phyloP scores from a whole-genome alignment of 2,888 invertebrate genomes.

The Dysmachus trigonus region DNA sequence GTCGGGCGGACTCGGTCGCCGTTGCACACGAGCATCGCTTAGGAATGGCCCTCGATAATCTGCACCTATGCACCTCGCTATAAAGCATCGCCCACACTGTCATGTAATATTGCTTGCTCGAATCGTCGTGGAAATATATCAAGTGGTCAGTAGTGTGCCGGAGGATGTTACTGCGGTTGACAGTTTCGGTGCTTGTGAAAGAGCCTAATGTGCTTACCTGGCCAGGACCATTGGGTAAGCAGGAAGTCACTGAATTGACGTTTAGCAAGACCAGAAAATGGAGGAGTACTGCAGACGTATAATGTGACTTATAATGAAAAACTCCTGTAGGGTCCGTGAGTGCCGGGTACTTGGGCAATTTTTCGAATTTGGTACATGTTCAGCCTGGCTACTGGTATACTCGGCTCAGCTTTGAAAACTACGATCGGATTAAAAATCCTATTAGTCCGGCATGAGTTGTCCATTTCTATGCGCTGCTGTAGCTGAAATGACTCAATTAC shows the following conservation, averaged over 20 bases:
- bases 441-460: neutral
- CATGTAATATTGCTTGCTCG: slow-evolving; percentile 53
- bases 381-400: neutral
- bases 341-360: neutral
- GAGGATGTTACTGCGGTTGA: slow-evolving; percentile 49
- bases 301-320: neutral
- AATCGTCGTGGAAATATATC: slow-evolving; percentile 53
- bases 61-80: slow-evolving; percentile 45
- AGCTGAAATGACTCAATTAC: slow-evolving; percentile 23
- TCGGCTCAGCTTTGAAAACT: neutral
- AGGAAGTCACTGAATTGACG: slow-evolving; percentile 34
- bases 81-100: slow-evolving; percentile 53
- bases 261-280: slow-evolving; percentile 13
- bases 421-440: neutral
- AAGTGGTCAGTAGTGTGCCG: slow-evolving; percentile 53
- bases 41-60: slow-evolving; percentile 15
- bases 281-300: neutral
- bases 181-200: slow-evolving; percentile 32
- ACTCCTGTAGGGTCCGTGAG: neutral
- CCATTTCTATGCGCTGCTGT: neutral
- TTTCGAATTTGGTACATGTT: neutral
- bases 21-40: slow-evolving; percentile 2
- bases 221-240: neutral
- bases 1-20: neutral
- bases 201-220: neutral